Conservation (phyloP, 2,797 vertebrate genomes). For the Jordanella pulchra region DNA sequence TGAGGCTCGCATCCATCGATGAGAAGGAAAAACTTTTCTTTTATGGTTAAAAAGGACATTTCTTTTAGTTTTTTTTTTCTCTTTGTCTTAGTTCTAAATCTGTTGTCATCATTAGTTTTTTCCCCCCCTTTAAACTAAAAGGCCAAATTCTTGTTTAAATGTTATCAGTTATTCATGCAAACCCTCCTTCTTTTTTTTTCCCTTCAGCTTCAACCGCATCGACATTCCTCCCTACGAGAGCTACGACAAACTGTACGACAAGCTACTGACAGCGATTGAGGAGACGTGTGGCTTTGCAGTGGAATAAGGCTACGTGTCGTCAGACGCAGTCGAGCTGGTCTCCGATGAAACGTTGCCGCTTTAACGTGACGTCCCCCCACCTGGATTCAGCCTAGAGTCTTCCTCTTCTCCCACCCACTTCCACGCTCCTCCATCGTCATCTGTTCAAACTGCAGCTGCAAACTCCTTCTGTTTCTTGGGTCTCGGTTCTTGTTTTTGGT, state of each 20-base stretch:
- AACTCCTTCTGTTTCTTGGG: slow-evolving; percentile 17
- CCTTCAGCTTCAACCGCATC: slow-evolving; percentile 92
- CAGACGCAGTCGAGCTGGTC: slow-evolving; percentile 32
- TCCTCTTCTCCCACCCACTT: slow-evolving; percentile 50
- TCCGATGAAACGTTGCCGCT: slow-evolving; percentile 33
- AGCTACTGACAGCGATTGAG: slow-evolving; percentile 95
- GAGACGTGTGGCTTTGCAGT: slow-evolving; percentile 98
- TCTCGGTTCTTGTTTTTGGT: slow-evolving; percentile 13
- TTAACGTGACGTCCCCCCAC: neutral
- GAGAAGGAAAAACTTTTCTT: neutral
- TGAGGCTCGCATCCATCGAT: slow-evolving; percentile 46
- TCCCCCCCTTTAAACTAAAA: neutral
- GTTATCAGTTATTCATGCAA: neutral
- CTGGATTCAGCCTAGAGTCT: slow-evolving; percentile 50
- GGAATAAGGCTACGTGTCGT: slow-evolving; percentile 77
- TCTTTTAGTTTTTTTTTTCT: neutral
- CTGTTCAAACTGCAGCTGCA: slow-evolving; percentile 66
- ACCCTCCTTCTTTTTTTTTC: neutral
- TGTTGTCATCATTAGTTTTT: neutral
- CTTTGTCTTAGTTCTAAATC: neutral
- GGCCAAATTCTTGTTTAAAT: neutral
- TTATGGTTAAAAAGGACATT: neutral
- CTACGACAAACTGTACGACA: slow-evolving; percentile 96
- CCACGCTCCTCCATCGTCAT: slow-evolving; percentile 39
- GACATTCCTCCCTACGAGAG: slow-evolving; percentile 98